Percentiles rank a stretch among this genome's conserved stretches.
Conservation (phyloP, 2,888 invertebrate species). For the Drymonia ruficornis region DNA sequence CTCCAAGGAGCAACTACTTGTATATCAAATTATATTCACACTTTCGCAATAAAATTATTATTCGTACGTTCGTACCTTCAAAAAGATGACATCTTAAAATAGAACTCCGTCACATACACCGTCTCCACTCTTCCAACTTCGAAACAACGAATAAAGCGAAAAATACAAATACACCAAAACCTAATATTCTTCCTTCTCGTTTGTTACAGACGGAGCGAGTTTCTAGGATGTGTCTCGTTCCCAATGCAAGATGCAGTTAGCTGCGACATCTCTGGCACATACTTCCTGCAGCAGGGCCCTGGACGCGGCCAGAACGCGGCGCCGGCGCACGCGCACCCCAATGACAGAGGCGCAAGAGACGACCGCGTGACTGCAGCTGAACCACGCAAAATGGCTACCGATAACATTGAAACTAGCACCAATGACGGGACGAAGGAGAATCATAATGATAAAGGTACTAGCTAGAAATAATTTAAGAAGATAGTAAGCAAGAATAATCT, state of each 20-base stretch:
- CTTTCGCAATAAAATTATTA: too few species aligned
- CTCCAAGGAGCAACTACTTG: too few species aligned
- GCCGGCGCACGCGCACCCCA: slow-evolving; percentile 51
- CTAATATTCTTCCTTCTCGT: slow-evolving; percentile 2
- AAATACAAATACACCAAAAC: background rate
- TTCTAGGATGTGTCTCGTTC: slow-evolving; percentile 97
- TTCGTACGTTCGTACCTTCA: too few species aligned
- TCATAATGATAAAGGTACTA: slow-evolving; percentile 67
- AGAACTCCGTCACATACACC: too few species aligned
- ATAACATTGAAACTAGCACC: slow-evolving; percentile 76
- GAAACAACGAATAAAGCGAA: too few species aligned
- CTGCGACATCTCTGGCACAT: slow-evolving; percentile 88
- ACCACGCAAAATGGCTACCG: slow-evolving; percentile 78
- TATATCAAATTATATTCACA: too few species aligned
- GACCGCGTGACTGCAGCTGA: slow-evolving; percentile 63
- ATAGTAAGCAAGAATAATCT: too few species aligned
- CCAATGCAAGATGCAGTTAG: slow-evolving; percentile 92
- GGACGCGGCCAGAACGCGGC: slow-evolving; percentile 54
- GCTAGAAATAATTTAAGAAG: too few species aligned
- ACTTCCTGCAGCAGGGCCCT: slow-evolving; percentile 86
- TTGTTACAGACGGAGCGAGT: slow-evolving; percentile 95
- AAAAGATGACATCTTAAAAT: too few species aligned
- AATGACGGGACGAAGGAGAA: slow-evolving; percentile 76
- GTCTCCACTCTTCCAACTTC: too few species aligned
- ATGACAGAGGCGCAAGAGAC: slow-evolving; percentile 55